Conservation (phyloP, 2,797 vertebrate genomes). For the Alexandromys oeconomus region DNA sequence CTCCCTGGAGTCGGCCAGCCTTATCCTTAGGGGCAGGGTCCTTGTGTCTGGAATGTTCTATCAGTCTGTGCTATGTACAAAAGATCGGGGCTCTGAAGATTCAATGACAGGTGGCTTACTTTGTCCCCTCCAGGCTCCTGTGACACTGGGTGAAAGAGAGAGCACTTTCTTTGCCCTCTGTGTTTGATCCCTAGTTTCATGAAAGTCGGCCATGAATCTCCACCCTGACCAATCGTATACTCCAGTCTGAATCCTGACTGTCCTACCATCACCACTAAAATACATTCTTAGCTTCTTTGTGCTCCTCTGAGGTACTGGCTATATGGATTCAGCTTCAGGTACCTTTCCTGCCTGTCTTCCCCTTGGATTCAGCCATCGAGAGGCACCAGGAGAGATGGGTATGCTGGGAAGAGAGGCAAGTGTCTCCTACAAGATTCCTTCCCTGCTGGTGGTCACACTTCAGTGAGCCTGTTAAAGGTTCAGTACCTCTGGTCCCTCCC, state of each 20-base stretch:
- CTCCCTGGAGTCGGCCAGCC: background rate
- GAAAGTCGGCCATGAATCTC: background rate
- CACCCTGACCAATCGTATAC: background rate
- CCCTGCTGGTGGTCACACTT: background rate
- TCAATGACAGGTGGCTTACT: background rate
- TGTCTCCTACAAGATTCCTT: background rate
- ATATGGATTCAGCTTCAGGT: background rate
- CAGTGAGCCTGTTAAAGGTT: background rate
- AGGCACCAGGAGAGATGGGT: background rate
- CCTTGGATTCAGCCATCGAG: background rate
- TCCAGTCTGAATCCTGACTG: background rate
- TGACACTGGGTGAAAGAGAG: too few species aligned
- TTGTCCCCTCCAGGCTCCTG: background rate
- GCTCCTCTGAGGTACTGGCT: background rate
- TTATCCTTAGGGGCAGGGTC: background rate
- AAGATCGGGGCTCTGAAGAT: background rate
- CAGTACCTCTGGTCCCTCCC: too few species aligned
- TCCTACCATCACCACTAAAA: background rate
- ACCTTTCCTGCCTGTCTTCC: background rate
- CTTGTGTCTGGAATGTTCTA: background rate
- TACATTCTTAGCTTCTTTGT: background rate
- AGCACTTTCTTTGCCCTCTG: background rate
- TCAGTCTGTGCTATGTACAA: background rate
- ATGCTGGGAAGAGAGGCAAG: background rate
- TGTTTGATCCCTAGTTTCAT: background rate